Percentiles rank a stretch among this genome's conserved stretches.
Conservation (phyloP, 2,888 invertebrate genomes). For the Thymelicus lineola region DNA sequence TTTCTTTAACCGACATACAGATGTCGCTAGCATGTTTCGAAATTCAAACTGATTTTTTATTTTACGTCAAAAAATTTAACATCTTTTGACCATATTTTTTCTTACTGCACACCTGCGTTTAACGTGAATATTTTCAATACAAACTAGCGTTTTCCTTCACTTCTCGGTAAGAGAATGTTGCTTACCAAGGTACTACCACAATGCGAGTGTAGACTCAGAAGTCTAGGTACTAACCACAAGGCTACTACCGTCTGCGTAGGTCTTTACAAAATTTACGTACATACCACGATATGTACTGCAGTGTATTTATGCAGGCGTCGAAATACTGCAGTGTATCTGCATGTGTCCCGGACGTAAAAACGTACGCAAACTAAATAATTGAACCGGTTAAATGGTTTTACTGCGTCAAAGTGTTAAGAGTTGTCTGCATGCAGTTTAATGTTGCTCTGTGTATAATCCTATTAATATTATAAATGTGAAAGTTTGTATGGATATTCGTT, state of each 20-base stretch:
- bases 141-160: background rate
- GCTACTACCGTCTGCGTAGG: constrained; percentile 12
- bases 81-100: too few relatives aligned
- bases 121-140: background rate
- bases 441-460: background rate
- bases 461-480: too few relatives aligned
- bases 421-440: background rate
- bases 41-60: too few relatives aligned
- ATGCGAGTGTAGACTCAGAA: constrained; percentile 11
- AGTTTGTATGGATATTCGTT: too few relatives aligned
- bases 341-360: constrained; percentile 34
- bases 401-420: constrained; percentile 28
- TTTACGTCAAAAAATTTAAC: too few relatives aligned
- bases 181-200: constrained; percentile 3
- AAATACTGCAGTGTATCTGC: constrained; percentile 33
- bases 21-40: too few relatives aligned
- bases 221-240: constrained; percentile 31
- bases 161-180: constrained; percentile 3
- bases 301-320: constrained; percentile 26
- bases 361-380: constrained; percentile 37
- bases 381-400: constrained; percentile 32
- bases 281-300: constrained; percentile 15
- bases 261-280: constrained; percentile 30
- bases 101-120: too few relatives aligned
- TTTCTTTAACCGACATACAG: too few relatives aligned